A percentile compares a stretch with the other conserved stretches of the same genome.
These are phyloP conservation scores for Leucopternis melanops DNA, from an alignment of 2,113 vertebrate genomes.

Conservation along the genomic window DNA sequence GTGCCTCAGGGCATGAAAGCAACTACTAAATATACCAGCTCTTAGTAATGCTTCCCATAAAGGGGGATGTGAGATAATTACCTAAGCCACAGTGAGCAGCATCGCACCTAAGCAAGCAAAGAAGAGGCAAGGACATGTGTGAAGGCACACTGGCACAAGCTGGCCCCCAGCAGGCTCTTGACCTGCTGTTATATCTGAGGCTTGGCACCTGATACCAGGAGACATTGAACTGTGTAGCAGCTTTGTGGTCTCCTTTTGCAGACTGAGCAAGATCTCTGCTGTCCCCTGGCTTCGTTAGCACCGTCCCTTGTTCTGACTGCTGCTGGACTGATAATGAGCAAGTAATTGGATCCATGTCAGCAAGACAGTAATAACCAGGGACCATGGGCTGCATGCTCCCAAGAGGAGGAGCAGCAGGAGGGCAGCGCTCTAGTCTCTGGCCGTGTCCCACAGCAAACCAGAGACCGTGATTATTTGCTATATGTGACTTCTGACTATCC, in stretches of 20 bases:
- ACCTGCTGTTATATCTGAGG: neutral
- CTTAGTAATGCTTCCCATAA: neutral
- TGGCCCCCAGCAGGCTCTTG: neutral
- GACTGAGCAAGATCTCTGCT: neutral
- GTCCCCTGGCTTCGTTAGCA: neutral
- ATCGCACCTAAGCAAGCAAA: neutral
- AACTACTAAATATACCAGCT: neutral
- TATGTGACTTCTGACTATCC: neutral
- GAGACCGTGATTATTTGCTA: rapidly evolving
- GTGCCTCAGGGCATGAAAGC: neutral
- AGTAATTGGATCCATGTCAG: neutral
- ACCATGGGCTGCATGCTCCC: neutral
- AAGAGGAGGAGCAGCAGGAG: neutral
- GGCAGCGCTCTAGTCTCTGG: neutral
- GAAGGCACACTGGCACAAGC: neutral
- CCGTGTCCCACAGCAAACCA: neutral
- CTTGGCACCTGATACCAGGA: neutral
- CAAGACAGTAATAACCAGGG: neutral
- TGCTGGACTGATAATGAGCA: neutral
- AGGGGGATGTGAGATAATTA: neutral
- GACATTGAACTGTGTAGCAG: neutral
- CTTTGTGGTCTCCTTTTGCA: neutral
- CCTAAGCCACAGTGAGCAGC: neutral
- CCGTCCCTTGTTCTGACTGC: neutral
- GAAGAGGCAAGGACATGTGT: neutral